Conservation (phyloP, 2,888 invertebrate genomes). For the Cerastis leucographa region DNA sequence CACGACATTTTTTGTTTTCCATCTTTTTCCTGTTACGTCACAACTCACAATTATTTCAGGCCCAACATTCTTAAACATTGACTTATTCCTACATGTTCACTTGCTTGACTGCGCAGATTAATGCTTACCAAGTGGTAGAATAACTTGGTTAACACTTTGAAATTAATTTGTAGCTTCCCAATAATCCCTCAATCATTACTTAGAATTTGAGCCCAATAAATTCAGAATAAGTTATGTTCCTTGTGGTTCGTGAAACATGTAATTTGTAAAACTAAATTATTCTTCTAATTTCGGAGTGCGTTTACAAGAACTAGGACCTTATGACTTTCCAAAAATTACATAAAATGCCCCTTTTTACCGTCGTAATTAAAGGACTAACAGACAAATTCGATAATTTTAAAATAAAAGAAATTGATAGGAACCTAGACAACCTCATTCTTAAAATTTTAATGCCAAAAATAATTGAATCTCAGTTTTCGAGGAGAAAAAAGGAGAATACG, state of each 20-base stretch:
- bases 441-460: too few species aligned
- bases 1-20: slow-evolving; percentile 28
- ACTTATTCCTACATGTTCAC: neutral
- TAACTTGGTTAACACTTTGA: neutral
- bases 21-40: slow-evolving; percentile 20
- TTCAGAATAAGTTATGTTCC: neutral
- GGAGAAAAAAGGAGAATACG: too few species aligned
- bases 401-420: too few species aligned
- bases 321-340: neutral
- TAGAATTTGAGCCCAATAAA: too few species aligned
- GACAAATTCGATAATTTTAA: too few species aligned
- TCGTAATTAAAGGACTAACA: too few species aligned
- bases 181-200: neutral
- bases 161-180: neutral
- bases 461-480: too few species aligned
- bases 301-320: neutral
- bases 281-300: neutral
- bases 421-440: too few species aligned
- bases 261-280: neutral
- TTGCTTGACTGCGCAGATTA: neutral
- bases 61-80: neutral
- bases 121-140: neutral
- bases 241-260: neutral
- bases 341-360: too few species aligned
- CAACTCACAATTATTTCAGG: slow-evolving; percentile 3